Conservation (phyloP, 2,888 invertebrate genomes). For the Amphipyra berbera region DNA sequence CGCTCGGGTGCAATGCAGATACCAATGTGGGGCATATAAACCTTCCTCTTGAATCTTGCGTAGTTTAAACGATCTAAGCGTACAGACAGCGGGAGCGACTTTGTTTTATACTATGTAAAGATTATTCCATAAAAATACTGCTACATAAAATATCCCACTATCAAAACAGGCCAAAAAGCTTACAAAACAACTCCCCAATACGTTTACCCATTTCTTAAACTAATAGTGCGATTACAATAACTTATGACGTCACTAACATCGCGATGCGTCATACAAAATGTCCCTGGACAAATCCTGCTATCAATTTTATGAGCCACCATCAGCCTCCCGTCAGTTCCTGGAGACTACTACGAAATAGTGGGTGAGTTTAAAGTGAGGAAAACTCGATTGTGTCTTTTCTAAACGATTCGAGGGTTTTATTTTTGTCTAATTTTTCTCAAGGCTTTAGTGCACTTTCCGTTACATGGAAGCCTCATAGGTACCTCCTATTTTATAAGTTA, state of each 20-base stretch:
- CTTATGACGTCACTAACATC: constrained; percentile 48
- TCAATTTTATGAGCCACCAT: constrained; percentile 59
- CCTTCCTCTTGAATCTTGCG: no score
- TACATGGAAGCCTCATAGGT: no score
- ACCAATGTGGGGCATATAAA: no score
- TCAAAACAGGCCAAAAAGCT: constrained; percentile 13
- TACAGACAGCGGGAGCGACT: no score
- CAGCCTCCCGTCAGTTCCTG: constrained; percentile 24
- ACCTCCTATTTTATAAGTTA: no score
- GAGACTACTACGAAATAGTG: constrained; percentile 28
- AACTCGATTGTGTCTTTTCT: no score
- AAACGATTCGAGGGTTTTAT: no score
- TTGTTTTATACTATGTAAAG: no score
- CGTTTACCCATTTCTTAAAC: constrained; percentile 49
- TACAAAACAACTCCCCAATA: constrained; percentile 28
- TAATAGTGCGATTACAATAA: constrained; percentile 56
- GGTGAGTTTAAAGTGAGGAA: neutral
- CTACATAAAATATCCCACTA: neutral
- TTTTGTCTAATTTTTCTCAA: no score
- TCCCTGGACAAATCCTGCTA: constrained; percentile 56
- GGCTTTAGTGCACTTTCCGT: no score
- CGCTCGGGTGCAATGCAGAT: no score
- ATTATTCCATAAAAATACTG: neutral
- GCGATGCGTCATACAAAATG: constrained; percentile 53
- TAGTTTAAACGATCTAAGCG: no score